Evolutionary conservation across 2,888 invertebrate genomes (phyloP).

Genomic region (Pharmacophagus antenor): DNA sequence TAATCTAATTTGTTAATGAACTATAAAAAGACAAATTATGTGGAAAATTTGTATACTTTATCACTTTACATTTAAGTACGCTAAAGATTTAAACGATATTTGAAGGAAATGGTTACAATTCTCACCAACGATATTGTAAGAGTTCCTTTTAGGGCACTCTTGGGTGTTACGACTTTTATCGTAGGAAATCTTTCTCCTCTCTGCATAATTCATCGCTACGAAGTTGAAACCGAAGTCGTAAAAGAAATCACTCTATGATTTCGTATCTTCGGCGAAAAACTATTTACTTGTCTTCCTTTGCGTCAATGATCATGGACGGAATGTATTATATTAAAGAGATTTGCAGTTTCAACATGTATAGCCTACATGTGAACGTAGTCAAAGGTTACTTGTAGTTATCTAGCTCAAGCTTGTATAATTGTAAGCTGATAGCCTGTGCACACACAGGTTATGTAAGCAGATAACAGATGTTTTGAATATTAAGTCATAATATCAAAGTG

Average conservation of each 20-base stretch:
- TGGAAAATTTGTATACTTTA: too few relatives aligned
- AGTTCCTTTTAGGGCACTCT: conserved; percentile 73
- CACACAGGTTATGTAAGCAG: conserved; percentile 14
- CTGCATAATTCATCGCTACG: conserved; percentile 80
- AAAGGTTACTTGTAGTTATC: neutral
- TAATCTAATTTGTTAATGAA: neutral
- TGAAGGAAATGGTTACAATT: conserved; percentile 22
- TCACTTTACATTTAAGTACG: conserved; percentile 6
- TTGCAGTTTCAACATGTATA: conserved; percentile 13
- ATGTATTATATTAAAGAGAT: conserved; percentile 46
- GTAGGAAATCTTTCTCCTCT: conserved; percentile 77
- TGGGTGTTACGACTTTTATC: conserved; percentile 78
- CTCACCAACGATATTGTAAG: conserved; percentile 48
- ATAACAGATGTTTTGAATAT: conserved; percentile 6
- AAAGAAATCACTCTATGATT: conserved; percentile 81
- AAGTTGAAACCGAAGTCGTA: conserved; percentile 81
- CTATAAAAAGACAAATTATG: neutral
- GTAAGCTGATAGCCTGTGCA: conserved; percentile 5
- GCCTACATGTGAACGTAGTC: neutral
- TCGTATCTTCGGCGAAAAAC: conserved; percentile 75
- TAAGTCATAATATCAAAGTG: conserved; percentile 13
- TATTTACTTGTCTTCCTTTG: conserved; percentile 71
- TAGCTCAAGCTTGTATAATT: neutral
- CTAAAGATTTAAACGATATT: conserved; percentile 15
- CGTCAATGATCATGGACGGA: conserved; percentile 59